Evolutionary conservation across 2,888 invertebrate genomes (phyloP).

Genomic region (Polydrusus tereticollis): DNA sequence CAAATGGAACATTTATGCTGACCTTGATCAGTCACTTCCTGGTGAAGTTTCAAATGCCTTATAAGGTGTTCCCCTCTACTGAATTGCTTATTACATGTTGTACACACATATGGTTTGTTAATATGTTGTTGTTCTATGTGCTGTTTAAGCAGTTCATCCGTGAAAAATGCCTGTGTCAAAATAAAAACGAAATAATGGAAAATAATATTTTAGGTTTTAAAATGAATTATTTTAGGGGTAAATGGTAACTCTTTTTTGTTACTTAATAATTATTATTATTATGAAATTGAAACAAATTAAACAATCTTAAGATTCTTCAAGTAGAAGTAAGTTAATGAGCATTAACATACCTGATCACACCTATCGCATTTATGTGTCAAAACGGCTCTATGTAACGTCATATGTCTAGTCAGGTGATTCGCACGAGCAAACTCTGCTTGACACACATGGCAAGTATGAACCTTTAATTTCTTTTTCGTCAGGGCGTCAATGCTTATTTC

Average conservation of each 20-base stretch:
- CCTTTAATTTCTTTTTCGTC: slow-evolving; percentile 52
- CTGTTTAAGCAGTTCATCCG: slow-evolving; percentile 62
- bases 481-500: slow-evolving; percentile 44
- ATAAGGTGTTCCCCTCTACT: slow-evolving; percentile 67
- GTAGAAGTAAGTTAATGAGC: too few species aligned
- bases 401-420: slow-evolving; percentile 66
- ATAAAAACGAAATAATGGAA: not conserved
- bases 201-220: too few species aligned
- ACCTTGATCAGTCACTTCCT: slow-evolving; percentile 57
- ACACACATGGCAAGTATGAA: slow-evolving; percentile 65
- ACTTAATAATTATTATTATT: too few species aligned
- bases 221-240: too few species aligned
- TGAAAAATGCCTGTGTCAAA: slow-evolving; percentile 60
- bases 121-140: slow-evolving; percentile 66
- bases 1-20: slow-evolving; percentile 66
- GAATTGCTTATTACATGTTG: slow-evolving; percentile 65
- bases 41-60: slow-evolving; percentile 65
- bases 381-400: slow-evolving; percentile 65
- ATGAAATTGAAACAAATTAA: too few species aligned
- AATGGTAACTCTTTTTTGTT: too few species aligned
- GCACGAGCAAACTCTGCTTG: slow-evolving; percentile 62
- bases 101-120: slow-evolving; percentile 66
- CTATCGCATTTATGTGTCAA: slow-evolving; percentile 65
- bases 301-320: too few species aligned
- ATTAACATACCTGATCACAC: slow-evolving; percentile 61